Conservation (phyloP, 2,113 vertebrate species). For the Solenodon paradoxus region DNA sequence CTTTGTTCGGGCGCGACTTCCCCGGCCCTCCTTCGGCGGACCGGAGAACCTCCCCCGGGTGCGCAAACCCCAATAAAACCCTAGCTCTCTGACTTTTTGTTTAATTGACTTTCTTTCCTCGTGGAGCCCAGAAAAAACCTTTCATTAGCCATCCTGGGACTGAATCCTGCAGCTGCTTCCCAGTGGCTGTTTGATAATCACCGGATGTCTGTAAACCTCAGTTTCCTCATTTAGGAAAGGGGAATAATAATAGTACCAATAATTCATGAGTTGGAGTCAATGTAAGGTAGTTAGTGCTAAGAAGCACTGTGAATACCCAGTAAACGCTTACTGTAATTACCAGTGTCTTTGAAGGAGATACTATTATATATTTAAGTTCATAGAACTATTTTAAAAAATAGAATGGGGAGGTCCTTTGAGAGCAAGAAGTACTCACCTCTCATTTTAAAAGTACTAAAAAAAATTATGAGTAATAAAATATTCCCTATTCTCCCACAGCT, state of each 20-base stretch:
- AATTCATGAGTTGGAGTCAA: not conserved
- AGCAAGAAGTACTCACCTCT: not conserved
- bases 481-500: not conserved
- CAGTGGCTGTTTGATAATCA: not conserved
- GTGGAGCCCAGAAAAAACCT: too few species aligned
- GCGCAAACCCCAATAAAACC: too few species aligned
- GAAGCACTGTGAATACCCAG: not conserved
- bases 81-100: too few species aligned
- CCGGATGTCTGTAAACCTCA: not conserved
- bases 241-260: not conserved
- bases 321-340: not conserved
- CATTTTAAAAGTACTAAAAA: not conserved
- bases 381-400: not conserved
- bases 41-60: too few species aligned
- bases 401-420: not conserved
- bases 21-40: too few species aligned
- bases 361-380: not conserved
- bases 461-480: not conserved
- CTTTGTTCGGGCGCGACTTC: too few species aligned
- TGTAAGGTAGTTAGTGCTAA: not conserved
- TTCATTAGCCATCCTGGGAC: accelerated
- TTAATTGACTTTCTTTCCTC: too few species aligned
- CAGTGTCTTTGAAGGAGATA: not conserved
- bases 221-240: not conserved
- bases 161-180: not conserved